A percentile compares a stretch with the other conserved stretches of the same genome.
Evolutionary conservation across 2,797 vertebrate species (phyloP).

Genomic region (Furcifer pardalis): DNA sequence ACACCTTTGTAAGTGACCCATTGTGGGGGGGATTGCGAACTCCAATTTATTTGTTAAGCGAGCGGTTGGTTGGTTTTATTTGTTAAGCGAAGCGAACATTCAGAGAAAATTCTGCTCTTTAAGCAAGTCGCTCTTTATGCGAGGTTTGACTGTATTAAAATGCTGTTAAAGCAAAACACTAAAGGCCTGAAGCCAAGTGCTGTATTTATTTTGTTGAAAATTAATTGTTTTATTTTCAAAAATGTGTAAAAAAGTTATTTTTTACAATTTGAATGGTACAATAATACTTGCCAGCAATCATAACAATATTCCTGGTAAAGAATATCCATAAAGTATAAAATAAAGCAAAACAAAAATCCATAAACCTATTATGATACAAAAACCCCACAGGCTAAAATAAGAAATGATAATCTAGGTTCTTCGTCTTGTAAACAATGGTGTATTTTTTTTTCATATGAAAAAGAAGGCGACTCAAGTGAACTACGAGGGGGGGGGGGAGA

Average conservation of each 20-base stretch:
- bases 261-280: conserved; percentile 94
- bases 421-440: conserved; percentile 79
- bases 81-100: no score
- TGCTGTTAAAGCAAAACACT: conserved; percentile 46
- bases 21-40: no score
- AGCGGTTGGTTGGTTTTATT: no score
- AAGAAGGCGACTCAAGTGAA: conserved; percentile 69
- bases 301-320: conserved; percentile 92
- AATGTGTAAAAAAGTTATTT: conserved; percentile 85
- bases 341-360: conserved; percentile 59
- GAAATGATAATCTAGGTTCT: conserved; percentile 71
- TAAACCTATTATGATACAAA: conserved; percentile 88
- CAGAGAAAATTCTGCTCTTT: no score
- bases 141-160: no score
- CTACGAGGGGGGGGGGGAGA: conserved; percentile 71
- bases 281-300: conserved; percentile 87
- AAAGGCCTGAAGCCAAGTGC: conserved; percentile 48
- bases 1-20: no score
- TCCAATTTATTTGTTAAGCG: no score
- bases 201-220: conserved; percentile 80
- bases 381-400: conserved; percentile 86
- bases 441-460: conserved; percentile 62
- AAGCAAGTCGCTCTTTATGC: no score
- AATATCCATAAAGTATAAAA: conserved; percentile 87
- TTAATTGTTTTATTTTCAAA: conserved; percentile 92